These are phyloP conservation scores for Calliopsis andreniformis DNA, from an alignment of 1,140 invertebrate species.

Conservation along the genomic window DNA sequence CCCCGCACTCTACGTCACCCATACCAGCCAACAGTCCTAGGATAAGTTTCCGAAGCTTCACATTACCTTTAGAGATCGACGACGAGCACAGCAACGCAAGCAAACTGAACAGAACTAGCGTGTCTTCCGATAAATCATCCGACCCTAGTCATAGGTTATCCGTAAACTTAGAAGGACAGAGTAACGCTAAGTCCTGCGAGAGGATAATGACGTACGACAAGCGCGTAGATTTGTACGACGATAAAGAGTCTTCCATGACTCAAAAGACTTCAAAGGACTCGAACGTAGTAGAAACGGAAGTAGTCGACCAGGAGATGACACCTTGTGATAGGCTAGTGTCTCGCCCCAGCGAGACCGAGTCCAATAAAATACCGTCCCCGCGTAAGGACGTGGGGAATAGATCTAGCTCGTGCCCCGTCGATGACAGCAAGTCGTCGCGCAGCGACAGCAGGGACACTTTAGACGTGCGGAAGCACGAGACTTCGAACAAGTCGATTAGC, in stretches of 20 bases:
- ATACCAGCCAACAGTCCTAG: conserved; percentile 74
- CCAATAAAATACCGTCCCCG: conserved; percentile 6
- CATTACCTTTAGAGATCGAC: conserved; percentile 75
- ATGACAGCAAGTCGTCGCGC: conserved; percentile 51
- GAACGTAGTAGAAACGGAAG: conserved; percentile 52
- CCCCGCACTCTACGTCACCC: conserved; percentile 72
- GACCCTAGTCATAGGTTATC: conserved; percentile 77
- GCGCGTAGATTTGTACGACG: conserved; percentile 42
- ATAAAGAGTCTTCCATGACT: conserved; percentile 51
- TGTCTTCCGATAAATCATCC: conserved; percentile 70
- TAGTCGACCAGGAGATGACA: conserved; percentile 75
- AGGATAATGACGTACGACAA: conserved; percentile 66
- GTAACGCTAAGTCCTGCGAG: conserved; percentile 66
- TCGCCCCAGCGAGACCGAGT: conserved; percentile 58
- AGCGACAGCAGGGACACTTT: conserved; percentile 22
- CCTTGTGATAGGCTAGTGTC: conserved; percentile 73
- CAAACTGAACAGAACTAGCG: conserved; percentile 58
- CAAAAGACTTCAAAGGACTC: conserved; percentile 51
- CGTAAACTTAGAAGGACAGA: conserved; percentile 60
- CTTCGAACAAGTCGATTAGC: conserved; percentile 20
- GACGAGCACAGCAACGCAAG: conserved; percentile 56
- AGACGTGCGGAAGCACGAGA: conserved; percentile 36
- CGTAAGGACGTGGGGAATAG: conserved; percentile 46
- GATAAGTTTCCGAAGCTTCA: conserved; percentile 80
- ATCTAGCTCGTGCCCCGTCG: conserved; percentile 50